These are phyloP conservation scores for Operophtera brumata DNA, from an alignment of 2,888 invertebrate species.

Conservation along the genomic window DNA sequence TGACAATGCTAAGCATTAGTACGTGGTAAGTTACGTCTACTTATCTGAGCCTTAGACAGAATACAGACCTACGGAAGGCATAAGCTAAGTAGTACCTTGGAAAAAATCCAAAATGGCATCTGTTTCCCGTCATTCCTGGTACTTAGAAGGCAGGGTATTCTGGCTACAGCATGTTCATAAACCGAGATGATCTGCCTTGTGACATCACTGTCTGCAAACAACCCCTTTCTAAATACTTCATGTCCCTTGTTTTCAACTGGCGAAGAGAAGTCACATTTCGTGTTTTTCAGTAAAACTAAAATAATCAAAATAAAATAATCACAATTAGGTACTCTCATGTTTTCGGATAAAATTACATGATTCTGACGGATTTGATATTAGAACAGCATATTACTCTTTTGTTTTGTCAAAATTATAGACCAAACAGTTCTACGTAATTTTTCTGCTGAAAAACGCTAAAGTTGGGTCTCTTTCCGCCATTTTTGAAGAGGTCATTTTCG, in stretches of 20 bases:
- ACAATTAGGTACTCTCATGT: neutral
- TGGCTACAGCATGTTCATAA: conserved; percentile 71
- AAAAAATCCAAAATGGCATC: conserved; percentile 46
- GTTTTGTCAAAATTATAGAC: neutral
- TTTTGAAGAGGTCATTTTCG: too few relatives aligned
- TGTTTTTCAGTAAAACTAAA: neutral
- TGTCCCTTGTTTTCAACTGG: neutral
- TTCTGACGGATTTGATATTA: neutral
- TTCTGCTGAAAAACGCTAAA: too few relatives aligned
- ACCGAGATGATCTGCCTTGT: conserved; percentile 48
- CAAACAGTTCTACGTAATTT: too few relatives aligned
- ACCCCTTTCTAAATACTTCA: neutral
- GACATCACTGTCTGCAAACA: neutral
- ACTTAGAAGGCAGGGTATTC: conserved; percentile 53
- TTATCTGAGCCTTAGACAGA: too few relatives aligned
- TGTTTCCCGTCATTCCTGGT: conserved; percentile 27
- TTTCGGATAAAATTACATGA: neutral
- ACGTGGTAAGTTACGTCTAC: too few relatives aligned
- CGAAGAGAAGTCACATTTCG: neutral
- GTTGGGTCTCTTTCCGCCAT: too few relatives aligned
- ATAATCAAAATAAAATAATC: neutral
- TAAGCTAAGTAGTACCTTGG: conserved; percentile 68
- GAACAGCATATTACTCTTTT: neutral
- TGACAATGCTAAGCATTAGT: too few relatives aligned
- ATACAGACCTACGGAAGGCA: too few relatives aligned